Evolutionary conservation across 2,113 vertebrate species (phyloP), one percentile per base, ranked within the genome.

Genomic region (Oreotrochilus melanogaster): DNA sequence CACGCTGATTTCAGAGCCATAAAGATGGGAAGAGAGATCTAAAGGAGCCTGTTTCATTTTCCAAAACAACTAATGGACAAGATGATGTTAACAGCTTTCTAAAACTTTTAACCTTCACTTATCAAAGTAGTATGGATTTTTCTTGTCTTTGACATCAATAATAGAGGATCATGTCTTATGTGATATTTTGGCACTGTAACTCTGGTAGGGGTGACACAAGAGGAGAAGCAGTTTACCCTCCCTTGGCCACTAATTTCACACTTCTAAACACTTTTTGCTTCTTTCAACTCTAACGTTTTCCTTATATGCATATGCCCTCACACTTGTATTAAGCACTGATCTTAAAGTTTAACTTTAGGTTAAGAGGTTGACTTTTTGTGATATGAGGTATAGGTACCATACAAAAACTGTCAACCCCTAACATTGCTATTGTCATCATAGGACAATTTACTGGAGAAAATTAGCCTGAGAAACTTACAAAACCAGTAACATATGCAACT

Each of bases 31-130:
- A 61, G 35, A 82, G 39, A 76, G n/a, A 53, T 35, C 67, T 88
- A 67, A 91, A 88, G 51, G 88, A 74, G 33, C 76, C 91, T 85
- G 84, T 89, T 87, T 67, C 61, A 61, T 95, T 95, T 91, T 64
- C 53, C 73, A 78, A 82, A 96, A 88, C 75, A 94, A 31, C 48
- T 69, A 79, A 79, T 11, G 42, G 65, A 53, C 19, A 84, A 89
- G 65, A 42, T 31, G 2, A 58, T 66, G 73, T 79, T 78, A 92
- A 82, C 13, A 83, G 62, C 12, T 88, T 80, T 79, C 62, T 64
- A 58, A 75, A 91, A 47, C 35, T 23, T 84, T 86, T 60, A 83
- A 61, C 67, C 37, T 86, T 86, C 70, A 45, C 66, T 86, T 72
- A 57, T 3, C 47, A 60, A 82, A 80, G 50, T 2, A 50, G 35